Conservation (phyloP, 2,888 invertebrate genomes). For the Microctonus hyperodae region DNA sequence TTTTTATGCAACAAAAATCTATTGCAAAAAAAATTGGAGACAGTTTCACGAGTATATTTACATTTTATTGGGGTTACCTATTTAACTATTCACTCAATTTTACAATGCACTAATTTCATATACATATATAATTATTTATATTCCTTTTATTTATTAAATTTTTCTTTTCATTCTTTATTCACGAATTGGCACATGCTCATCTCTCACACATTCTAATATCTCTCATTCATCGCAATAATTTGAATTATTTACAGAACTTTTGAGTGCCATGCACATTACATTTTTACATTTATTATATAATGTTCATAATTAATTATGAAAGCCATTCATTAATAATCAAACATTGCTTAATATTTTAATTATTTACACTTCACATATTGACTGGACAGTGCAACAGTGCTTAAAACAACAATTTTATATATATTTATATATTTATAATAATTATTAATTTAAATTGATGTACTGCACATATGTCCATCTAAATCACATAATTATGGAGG, state of each 20-base stretch:
- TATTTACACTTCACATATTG: constrained; percentile 49
- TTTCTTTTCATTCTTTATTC: constrained; percentile 26
- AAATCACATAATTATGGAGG: constrained; percentile 15
- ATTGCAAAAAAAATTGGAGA: neutral
- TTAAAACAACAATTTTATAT: constrained; percentile 31
- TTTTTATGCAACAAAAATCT: constrained; percentile 6
- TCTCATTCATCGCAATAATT: neutral
- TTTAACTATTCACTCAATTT: constrained; percentile 38
- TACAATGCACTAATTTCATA: constrained; percentile 35
- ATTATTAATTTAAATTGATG: constrained; percentile 21
- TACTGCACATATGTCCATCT: constrained; percentile 14
- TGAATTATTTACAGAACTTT: constrained; percentile 47
- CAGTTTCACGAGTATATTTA: constrained; percentile 38
- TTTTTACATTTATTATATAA: constrained; percentile 28
- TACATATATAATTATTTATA: constrained; percentile 28
- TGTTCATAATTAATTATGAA: constrained; percentile 22
- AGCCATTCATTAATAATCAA: constrained; percentile 32
- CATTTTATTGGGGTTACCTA: constrained; percentile 41
- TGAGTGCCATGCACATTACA: constrained; percentile 45
- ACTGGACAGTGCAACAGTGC: constrained; percentile 42
- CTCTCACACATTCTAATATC: constrained; percentile 29
- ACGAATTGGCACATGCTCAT: constrained; percentile 37
- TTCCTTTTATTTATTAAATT: neutral
- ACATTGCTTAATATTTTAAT: constrained; percentile 37
- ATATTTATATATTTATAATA: constrained; percentile 23